Evolutionary conservation across 2,888 invertebrate species (phyloP).

Genomic region (Watsonalla binaria): DNA sequence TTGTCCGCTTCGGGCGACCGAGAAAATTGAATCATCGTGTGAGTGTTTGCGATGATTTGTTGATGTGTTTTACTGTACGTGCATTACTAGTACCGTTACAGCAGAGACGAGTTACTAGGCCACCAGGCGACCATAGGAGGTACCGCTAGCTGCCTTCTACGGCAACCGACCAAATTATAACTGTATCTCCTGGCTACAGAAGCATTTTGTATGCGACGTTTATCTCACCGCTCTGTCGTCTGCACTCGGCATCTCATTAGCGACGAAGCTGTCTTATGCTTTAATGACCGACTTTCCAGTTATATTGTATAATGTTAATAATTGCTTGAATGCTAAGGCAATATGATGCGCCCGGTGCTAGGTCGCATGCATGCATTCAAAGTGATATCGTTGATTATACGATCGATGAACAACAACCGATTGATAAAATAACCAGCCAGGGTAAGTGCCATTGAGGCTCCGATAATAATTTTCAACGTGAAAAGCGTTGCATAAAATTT

Average conservation of each 20-base stretch:
- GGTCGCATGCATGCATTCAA: constrained; percentile 21
- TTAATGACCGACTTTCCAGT: constrained; percentile 36
- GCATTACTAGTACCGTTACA: constrained; percentile 46
- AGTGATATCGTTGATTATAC: constrained; percentile 16
- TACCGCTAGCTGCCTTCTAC: constrained; percentile 63
- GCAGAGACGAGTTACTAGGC: constrained; percentile 45
- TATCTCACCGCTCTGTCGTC: constrained; percentile 34
- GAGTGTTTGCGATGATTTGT: constrained; percentile 21
- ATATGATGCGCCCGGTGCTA: constrained; percentile 11
- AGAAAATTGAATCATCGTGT: constrained; percentile 26
- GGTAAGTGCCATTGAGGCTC: not conserved
- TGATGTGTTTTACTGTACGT: constrained; percentile 32
- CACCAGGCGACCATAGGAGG: constrained; percentile 44
- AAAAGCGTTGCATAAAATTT: constrained; percentile 9
- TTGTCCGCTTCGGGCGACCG: constrained; percentile 12
- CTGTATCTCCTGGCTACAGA: constrained; percentile 48
- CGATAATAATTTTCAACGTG: constrained; percentile 12
- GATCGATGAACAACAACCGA: constrained; percentile 13
- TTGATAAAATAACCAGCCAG: constrained; percentile 11
- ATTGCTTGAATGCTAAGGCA: constrained; percentile 9
- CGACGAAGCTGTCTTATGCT: constrained; percentile 45
- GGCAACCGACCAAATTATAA: constrained; percentile 60
- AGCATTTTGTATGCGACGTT: constrained; percentile 27
- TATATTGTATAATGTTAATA: too few species aligned
- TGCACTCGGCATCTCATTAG: constrained; percentile 44